Conservation (phyloP, 2,113 vertebrate species). For the Pungitius pungitius region DNA sequence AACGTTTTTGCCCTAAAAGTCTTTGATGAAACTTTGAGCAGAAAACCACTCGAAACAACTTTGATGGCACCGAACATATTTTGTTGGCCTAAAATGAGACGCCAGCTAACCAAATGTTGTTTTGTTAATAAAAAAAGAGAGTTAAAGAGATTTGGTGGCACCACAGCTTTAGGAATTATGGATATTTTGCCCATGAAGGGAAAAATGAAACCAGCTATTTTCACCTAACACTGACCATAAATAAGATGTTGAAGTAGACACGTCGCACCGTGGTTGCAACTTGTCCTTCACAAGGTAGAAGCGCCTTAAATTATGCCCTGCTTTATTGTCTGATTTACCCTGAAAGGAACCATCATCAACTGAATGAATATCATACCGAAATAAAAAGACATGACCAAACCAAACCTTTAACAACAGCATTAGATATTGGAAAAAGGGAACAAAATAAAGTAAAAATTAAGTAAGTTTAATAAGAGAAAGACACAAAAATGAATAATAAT, state of each 20-base stretch:
- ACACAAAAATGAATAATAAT: conserved; percentile 41
- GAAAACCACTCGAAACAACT: neutral
- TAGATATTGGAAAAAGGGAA: neutral
- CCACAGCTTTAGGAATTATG: neutral
- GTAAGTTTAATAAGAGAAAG: neutral
- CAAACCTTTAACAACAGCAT: neutral
- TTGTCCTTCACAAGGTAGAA: too few relatives aligned
- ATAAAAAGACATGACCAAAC: too few relatives aligned
- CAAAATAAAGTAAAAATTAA: neutral
- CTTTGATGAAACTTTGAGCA: neutral
- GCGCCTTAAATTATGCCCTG: too few relatives aligned
- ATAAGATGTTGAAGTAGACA: neutral
- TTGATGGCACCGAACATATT: neutral
- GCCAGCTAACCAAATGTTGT: neutral
- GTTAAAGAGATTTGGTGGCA: neutral
- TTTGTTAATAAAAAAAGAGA: neutral
- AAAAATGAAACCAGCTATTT: neutral
- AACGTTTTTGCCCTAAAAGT: neutral
- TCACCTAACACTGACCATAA: neutral
- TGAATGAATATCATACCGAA: too few relatives aligned
- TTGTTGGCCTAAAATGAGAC: neutral
- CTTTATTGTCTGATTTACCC: too few relatives aligned
- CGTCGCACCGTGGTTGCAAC: too few relatives aligned
- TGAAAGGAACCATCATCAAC: too few relatives aligned
- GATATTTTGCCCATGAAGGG: neutral